A percentile compares a stretch with the other conserved stretches of the same genome.
These are phyloP conservation scores for Drosophila oshimai DNA, from an alignment of 1,140 invertebrate genomes.

Conservation along the genomic window DNA sequence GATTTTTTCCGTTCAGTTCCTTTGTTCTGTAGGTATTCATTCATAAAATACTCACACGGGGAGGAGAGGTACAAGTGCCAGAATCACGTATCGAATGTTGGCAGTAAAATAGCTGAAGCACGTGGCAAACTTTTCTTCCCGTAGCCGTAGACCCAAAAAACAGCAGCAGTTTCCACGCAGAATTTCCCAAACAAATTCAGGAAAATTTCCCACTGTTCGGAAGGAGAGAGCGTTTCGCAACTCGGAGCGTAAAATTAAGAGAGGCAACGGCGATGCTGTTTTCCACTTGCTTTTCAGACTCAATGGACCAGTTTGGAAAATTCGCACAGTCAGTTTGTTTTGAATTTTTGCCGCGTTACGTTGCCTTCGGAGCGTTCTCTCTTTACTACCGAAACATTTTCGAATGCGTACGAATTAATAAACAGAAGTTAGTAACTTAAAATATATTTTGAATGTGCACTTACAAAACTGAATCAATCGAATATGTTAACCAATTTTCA, in stretches of 20 bases:
- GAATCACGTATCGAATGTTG: conserved; percentile 50
- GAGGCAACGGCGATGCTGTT: conserved; percentile 25
- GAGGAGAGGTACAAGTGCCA: not conserved
- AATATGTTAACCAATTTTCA: conserved; percentile 17
- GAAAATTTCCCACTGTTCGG: conserved; percentile 63
- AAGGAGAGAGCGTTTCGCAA: conserved; percentile 30
- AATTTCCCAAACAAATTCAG: conserved; percentile 71
- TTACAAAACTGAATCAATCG: not conserved
- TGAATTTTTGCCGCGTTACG: conserved; percentile 69
- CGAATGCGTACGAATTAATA: too few relatives aligned
- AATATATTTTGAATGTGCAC: too few relatives aligned
- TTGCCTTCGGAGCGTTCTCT: conserved; percentile 26
- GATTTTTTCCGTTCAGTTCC: conserved; percentile 35
- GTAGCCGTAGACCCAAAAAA: not conserved
- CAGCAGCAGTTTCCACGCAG: not conserved
- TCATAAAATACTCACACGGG: conserved; percentile 54
- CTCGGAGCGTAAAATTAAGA: not conserved
- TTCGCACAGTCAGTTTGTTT: conserved; percentile 78
- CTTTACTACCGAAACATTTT: not conserved
- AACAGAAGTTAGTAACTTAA: too few relatives aligned
- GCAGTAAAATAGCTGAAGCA: conserved; percentile 45
- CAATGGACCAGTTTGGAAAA: conserved; percentile 80
- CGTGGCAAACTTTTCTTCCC: conserved; percentile 37
- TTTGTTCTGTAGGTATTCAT: conserved; percentile 44
- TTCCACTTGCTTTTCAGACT: conserved; percentile 64